phyloP scores from a whole-genome alignment of 2,113 vertebrate species.

The Melanostigma gelatinosum region DNA sequence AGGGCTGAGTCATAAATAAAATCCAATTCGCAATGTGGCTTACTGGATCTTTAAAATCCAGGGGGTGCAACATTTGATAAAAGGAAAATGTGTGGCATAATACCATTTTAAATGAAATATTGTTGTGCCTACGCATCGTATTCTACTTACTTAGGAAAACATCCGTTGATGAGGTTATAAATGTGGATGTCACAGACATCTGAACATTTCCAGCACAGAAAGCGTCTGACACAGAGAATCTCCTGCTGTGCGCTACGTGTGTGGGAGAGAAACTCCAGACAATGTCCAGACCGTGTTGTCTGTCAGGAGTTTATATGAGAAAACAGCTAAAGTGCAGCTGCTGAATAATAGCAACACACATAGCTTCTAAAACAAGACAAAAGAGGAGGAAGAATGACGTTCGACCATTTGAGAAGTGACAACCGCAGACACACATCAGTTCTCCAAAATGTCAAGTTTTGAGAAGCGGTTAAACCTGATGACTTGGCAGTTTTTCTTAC shows the following conservation, averaged over 20 bases:
- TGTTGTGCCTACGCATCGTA: neutral
- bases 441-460: constrained; percentile 13
- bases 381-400: constrained; percentile 1
- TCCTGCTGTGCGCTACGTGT: neutral
- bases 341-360: constrained; percentile 18
- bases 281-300: neutral
- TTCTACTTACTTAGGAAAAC: neutral
- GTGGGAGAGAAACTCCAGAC: neutral
- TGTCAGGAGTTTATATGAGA: neutral
- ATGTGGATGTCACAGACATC: neutral
- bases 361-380: constrained; percentile 9
- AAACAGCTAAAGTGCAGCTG: neutral
- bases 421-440: neutral
- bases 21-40: neutral
- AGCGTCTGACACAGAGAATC: neutral
- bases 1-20: neutral
- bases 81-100: neutral
- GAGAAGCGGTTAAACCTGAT: neutral
- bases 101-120: neutral
- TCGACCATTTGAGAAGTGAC: neutral
- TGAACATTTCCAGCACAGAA: neutral
- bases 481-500: neutral
- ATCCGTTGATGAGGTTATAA: neutral
- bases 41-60: too few species aligned
- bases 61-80: too few species aligned